Percentiles rank a stretch among this genome's conserved stretches.
phyloP scores from a whole-genome alignment of 37 sponge, comb jelly and placozoan genomes.

The Crambe crambe region DNA sequence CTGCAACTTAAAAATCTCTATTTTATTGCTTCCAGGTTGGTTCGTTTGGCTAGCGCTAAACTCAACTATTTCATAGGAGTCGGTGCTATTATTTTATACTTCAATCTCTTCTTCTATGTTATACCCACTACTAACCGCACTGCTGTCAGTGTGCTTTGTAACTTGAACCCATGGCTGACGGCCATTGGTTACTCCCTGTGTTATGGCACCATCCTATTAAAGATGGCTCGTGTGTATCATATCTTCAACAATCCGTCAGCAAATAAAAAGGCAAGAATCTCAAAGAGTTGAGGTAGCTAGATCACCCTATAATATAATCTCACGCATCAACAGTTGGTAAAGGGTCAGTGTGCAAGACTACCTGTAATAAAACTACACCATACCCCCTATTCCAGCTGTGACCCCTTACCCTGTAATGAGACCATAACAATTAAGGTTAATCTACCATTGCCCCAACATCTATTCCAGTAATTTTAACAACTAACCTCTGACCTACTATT shows the following conservation, averaged over 20 bases:
- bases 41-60: slow-evolving; percentile 41
- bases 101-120: slow-evolving; percentile 6
- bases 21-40: slow-evolving; percentile 13
- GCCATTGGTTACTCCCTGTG: slow-evolving; percentile 62
- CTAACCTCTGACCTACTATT: too few species aligned
- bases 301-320: too few species aligned
- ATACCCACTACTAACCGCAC: slow-evolving; percentile 1
- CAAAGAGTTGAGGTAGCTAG: too few species aligned
- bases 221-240: slow-evolving; percentile 58
- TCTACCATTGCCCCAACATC: too few species aligned
- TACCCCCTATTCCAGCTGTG: too few species aligned
- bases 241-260: slow-evolving; percentile 48
- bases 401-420: too few species aligned
- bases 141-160: slow-evolving; percentile 35
- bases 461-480: too few species aligned
- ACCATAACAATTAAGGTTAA: too few species aligned
- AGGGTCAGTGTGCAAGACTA: too few species aligned
- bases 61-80: slow-evolving; percentile 47
- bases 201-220: slow-evolving; percentile 57
- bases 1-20: too few species aligned
- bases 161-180: slow-evolving; percentile 42
- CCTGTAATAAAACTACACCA: too few species aligned
- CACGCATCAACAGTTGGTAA: too few species aligned
- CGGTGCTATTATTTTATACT: slow-evolving; percentile 54
- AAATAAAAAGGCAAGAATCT: slow-evolving; percentile 28